These are phyloP conservation scores for Parnassius orleans DNA, from an alignment of 2,888 invertebrate species.

Conservation along the genomic window DNA sequence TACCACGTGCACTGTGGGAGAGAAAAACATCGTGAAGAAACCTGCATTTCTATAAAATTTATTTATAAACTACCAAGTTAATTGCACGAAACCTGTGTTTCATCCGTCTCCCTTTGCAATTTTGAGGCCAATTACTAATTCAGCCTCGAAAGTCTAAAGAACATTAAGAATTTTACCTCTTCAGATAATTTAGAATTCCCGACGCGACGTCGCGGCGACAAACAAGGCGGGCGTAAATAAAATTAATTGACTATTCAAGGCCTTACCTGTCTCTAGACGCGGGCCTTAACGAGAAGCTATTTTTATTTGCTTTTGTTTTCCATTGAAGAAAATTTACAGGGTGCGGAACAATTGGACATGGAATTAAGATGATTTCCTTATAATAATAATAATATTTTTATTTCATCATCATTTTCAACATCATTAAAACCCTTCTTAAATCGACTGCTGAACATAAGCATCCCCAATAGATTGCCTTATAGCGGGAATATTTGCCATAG, in stretches of 20 bases:
- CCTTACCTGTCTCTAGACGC: slow-evolving; percentile 39
- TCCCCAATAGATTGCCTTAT: too few relatives aligned
- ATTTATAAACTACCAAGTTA: too few relatives aligned
- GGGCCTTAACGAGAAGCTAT: slow-evolving; percentile 29
- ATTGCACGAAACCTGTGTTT: too few relatives aligned
- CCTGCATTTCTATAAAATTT: too few relatives aligned
- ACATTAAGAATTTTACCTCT: slow-evolving; percentile 39
- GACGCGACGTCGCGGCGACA: slow-evolving; percentile 34
- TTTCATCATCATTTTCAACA: too few relatives aligned
- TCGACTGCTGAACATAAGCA: too few relatives aligned
- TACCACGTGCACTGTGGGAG: too few relatives aligned
- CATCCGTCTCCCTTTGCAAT: slow-evolving; percentile 4
- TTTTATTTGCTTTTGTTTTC: slow-evolving; percentile 28
- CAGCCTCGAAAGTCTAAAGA: slow-evolving; percentile 34
- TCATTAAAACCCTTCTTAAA: too few relatives aligned
- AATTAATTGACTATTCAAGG: slow-evolving; percentile 53
- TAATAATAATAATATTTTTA: too few relatives aligned
- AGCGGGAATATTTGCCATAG: too few relatives aligned
- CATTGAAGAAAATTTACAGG: slow-evolving; percentile 22
- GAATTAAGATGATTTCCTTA: neutral
- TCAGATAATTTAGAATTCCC: slow-evolving; percentile 40
- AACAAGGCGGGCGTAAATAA: slow-evolving; percentile 43
- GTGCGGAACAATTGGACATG: neutral
- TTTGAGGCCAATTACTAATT: slow-evolving; percentile 33
- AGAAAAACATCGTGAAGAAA: too few relatives aligned